These are phyloP conservation scores for Rhodophaea formosa DNA, from an alignment of 2,888 invertebrate species.

Conservation along the genomic window DNA sequence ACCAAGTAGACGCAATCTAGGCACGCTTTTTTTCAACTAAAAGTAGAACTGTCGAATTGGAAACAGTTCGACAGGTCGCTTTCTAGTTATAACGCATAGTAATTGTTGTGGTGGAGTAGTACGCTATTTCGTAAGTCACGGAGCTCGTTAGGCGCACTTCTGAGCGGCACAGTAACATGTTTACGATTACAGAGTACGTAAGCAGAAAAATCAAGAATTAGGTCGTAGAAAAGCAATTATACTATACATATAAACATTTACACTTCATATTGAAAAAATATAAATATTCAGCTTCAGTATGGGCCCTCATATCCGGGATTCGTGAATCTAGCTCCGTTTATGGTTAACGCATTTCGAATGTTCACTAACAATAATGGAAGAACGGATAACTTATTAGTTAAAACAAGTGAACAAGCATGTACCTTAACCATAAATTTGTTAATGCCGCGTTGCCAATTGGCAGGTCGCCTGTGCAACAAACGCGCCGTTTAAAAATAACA, in stretches of 20 bases:
- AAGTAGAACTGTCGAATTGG: too few species aligned
- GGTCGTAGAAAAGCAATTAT: constrained; percentile 38
- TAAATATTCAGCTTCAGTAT: constrained; percentile 44
- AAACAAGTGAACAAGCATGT: constrained; percentile 37
- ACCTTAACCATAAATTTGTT: constrained; percentile 50
- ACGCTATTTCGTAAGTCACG: not conserved
- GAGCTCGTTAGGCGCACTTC: not conserved
- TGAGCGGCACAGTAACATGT: not conserved
- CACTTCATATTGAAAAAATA: constrained; percentile 53
- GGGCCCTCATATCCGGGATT: constrained; percentile 52
- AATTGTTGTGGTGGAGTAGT: not conserved
- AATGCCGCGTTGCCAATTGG: constrained; percentile 47
- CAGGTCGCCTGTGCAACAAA: constrained; percentile 46
- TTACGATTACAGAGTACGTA: constrained; percentile 30
- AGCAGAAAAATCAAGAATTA: constrained; percentile 19
- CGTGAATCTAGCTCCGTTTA: constrained; percentile 30
- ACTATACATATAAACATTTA: constrained; percentile 32
- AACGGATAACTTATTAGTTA: constrained; percentile 63
- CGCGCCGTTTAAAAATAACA: constrained; percentile 33
- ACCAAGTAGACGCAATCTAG: not conserved
- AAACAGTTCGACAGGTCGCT: too few species aligned
- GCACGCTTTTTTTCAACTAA: not conserved
- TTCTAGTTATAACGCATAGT: too few species aligned
- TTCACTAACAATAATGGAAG: constrained; percentile 63
- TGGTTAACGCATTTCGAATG: constrained; percentile 46